Evolutionary conservation across 2,888 invertebrate species (phyloP), one percentile per base, ranked within the genome.

Genomic region (Ctenicera cuprea): DNA sequence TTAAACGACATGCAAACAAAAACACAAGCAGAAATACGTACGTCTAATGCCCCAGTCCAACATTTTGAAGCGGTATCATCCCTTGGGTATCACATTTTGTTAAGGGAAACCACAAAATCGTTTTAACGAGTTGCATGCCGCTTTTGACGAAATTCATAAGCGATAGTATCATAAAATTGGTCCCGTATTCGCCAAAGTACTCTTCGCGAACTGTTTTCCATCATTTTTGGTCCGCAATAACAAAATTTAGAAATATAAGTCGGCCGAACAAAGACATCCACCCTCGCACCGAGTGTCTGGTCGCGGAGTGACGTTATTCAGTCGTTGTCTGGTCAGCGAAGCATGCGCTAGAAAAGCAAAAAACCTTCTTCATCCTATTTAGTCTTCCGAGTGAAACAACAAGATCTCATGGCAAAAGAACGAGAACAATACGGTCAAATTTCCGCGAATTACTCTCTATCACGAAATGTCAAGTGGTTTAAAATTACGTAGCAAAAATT

Each of bases 31-130:
- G 18, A 73, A 67, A 82, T 87, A 90, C 92, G 89, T 90, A 92
- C 92, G 91, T 89, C 92, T 90, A 82, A 92, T 91, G 79, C 92
- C 92, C 92, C 92, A 92, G 88, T 92, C 92, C 92, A 92, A 91
- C 92, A 92, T 92, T 83, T 87, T 90, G 77, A 74, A 65, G 76
- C 74, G 74, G 45, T 63, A 45, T 7, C 75, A 75, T 71, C 57
- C 68, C 75, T 68, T 16, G 52, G 20, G n/a, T 57, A 22, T 75
- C 59, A 75, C 75, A 73, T 74, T 65, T 76, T 70, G 43, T 52
- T 62, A 18, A 43, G 11, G 12, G 43, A 16, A 16, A 37, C 11
- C 64, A 26, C 43, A 61, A 64, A 62, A 26, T 52, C 16, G 43
- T 57, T 66, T 22, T 18, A 26, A 43, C n/a, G 33, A 54, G 18